These are phyloP conservation scores for Setipinna tenuifilis DNA, from an alignment of 2,797 vertebrate genomes.

Conservation along the genomic window DNA sequence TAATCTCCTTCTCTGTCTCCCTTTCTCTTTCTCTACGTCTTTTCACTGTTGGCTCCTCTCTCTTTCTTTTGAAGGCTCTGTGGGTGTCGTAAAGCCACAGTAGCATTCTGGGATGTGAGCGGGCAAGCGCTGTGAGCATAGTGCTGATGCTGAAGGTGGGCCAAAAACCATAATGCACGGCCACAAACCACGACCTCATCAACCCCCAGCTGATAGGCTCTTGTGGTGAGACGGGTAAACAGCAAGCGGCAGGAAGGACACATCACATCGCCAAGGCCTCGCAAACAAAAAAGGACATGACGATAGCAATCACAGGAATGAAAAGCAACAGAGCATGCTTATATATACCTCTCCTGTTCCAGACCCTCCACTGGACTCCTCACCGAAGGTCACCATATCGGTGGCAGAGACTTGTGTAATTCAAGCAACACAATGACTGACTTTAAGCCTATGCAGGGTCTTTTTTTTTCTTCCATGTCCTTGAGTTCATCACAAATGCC, in stretches of 20 bases:
- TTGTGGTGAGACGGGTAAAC: not conserved
- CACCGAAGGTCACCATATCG: not conserved
- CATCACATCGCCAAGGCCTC: not conserved
- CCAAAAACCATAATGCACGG: constrained; percentile 27
- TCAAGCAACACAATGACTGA: not conserved
- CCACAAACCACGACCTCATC: constrained; percentile 24
- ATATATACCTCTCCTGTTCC: not conserved
- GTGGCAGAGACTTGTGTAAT: not conserved
- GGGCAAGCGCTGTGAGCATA: not conserved
- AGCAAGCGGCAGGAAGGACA: not conserved
- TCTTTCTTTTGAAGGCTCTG: not conserved
- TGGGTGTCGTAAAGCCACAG: not conserved
- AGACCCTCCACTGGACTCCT: not conserved
- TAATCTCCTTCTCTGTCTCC: no score
- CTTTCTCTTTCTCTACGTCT: no score
- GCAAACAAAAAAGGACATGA: constrained; percentile 1
- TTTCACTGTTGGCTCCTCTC: no score
- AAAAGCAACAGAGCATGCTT: not conserved
- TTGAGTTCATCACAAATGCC: not conserved
- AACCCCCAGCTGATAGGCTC: not conserved
- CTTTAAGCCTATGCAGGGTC: not conserved
- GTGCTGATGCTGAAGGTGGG: constrained; percentile 39
- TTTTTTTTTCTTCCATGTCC: not conserved
- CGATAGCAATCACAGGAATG: constrained; percentile 7
- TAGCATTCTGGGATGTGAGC: not conserved